phyloP scores from a whole-genome alignment of 2,888 invertebrate genomes.

The Lacanobia oleracea region DNA sequence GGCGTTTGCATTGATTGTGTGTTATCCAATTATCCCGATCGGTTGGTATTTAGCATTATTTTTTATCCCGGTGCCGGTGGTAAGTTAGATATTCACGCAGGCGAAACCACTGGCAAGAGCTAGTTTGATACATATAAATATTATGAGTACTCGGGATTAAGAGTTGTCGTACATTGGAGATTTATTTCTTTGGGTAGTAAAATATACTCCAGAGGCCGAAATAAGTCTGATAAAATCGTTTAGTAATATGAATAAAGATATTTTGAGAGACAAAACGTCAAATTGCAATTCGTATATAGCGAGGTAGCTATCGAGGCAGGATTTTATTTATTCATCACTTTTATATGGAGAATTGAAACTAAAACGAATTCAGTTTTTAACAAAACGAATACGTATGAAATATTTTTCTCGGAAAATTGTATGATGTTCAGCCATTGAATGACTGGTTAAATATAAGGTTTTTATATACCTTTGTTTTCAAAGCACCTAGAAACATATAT shows the following conservation, averaged over 20 bases:
- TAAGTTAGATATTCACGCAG: not conserved
- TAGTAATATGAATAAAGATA: not conserved
- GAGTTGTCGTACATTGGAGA: slow-evolving; percentile 31
- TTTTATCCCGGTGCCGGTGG: not conserved
- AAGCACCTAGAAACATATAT: not conserved
- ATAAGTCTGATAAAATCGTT: not conserved
- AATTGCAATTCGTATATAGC: slow-evolving; percentile 1
- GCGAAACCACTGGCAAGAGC: not conserved
- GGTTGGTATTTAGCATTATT: not conserved
- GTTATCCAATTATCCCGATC: not conserved
- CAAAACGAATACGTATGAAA: slow-evolving; percentile 31
- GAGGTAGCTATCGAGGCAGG: not conserved
- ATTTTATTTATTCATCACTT: slow-evolving; percentile 48
- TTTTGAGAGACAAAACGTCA: slow-evolving; percentile 1
- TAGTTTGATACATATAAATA: slow-evolving; percentile 41
- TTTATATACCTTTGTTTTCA: slow-evolving; percentile 2
- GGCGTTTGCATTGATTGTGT: not conserved
- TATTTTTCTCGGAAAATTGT: slow-evolving; percentile 25
- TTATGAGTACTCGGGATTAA: slow-evolving; percentile 41
- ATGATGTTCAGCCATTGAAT: not conserved
- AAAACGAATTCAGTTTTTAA: slow-evolving; percentile 34
- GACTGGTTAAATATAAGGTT: slow-evolving; percentile 9
- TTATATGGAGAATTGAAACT: slow-evolving; percentile 42
- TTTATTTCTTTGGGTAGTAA: slow-evolving; percentile 37
- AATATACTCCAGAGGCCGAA: slow-evolving; percentile 8